Base-by-base conservation (phyloP, 92 coral and sea anemone species). In the Palythoa grandis region DNA sequence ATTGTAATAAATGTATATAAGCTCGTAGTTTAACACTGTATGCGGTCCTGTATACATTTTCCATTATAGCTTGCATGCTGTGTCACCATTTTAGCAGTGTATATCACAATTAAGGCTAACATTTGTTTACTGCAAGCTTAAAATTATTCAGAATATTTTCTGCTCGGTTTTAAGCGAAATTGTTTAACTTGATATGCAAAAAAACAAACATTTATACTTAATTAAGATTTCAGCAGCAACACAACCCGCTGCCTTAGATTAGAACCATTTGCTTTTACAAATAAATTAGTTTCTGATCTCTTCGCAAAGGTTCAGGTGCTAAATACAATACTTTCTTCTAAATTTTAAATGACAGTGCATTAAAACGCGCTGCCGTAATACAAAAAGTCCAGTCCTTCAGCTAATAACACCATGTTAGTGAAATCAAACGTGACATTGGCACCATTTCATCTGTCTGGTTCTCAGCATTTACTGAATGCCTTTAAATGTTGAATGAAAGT, bases 31-130 rank as follows among this genome's bases (percentile, higher is more conserved):
- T 74, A 80, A 35, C 91, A 12, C 91, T 22, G 88, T 83, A 88
- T 88, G 91, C 52, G 91, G 91, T 76, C 90, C 50, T 82, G 90
- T 83, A 82, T 82, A 76, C 71, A 17, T 74, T 65, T 76, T 50
- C 24, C 73, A 23, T 90, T 87, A 87, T 82, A 74, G 93, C 93
- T 48, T 43, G 14, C 93, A 86, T 54, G 93, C 93, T 90, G 93
- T 23, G 93, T 52, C 63, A 54, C 38, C 85, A 86, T 77, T 75
- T 87, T 39, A 37, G 65, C 70, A 10, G 19, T 75, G 70, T 75
- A 85, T 75, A 75, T 76, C 22, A 43, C 88, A 85, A 85, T 85
- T 85, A 85, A 40, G 52, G 15, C 61, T 11, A 19, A 74, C 70
- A 53, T 56, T 85, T 85, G 88, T 85, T 85, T 85, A 85, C 88